phyloP scores from a whole-genome alignment of 2,113 vertebrate species.

The Dipodomys spectabilis region DNA sequence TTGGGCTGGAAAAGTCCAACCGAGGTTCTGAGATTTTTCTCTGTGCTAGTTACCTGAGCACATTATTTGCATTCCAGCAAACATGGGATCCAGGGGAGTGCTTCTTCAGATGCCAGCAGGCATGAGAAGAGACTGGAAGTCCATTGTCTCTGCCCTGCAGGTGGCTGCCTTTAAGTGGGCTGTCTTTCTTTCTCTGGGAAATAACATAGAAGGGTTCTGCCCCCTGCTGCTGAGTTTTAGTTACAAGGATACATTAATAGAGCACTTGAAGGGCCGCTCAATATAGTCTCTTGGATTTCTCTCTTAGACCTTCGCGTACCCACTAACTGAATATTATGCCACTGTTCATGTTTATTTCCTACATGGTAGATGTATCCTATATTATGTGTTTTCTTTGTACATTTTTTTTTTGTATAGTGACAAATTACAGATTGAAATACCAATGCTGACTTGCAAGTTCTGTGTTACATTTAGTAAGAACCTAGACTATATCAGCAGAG shows the following conservation, averaged over 20 bases:
- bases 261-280: neutral
- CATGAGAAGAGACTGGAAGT: neutral
- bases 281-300: neutral
- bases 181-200: slow-evolving; percentile 9
- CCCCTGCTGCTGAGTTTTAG: neutral
- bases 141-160: neutral
- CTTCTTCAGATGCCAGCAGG: neutral
- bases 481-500: neutral
- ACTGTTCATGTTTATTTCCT: neutral
- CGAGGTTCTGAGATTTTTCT: neutral
- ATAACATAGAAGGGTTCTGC: neutral
- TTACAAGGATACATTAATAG: neutral
- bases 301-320: neutral
- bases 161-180: neutral
- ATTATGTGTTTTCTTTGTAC: slow-evolving; percentile 15
- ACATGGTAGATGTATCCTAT: neutral
- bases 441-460: slow-evolving; percentile 9
- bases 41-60: neutral
- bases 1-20: neutral
- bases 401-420: neutral
- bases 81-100: neutral
- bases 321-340: neutral
- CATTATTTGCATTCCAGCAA: neutral
- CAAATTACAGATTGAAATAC: slow-evolving; percentile 38
- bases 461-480: slow-evolving; percentile 14